Evolutionary conservation across 92 coral and sea anemone species (phyloP).

Genomic region (Parazoanthus darwini): DNA sequence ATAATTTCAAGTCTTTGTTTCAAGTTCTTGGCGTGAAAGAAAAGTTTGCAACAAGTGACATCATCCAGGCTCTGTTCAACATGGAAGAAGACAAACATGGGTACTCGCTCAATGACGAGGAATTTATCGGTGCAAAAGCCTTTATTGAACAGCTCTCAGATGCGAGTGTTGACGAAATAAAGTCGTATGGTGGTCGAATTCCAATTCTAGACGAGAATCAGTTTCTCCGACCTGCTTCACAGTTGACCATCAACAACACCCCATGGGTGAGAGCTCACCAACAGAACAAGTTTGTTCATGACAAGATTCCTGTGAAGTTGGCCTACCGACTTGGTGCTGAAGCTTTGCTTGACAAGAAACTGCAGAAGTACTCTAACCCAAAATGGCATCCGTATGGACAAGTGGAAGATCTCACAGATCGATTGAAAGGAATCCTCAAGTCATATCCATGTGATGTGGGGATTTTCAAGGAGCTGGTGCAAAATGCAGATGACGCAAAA

Average conservation of each 20-base stretch:
- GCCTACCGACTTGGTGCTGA: slow-evolving; percentile 37
- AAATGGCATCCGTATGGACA: slow-evolving; percentile 63
- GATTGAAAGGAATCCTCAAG: slow-evolving; percentile 68
- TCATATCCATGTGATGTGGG: slow-evolving; percentile 81
- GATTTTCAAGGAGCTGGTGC: slow-evolving; percentile 82
- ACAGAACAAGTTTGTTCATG: slow-evolving; percentile 27
- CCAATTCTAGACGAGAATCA: slow-evolving; percentile 28
- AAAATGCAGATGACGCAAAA: slow-evolving; percentile 88
- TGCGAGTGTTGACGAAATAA: neutral
- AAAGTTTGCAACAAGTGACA: slow-evolving; percentile 24
- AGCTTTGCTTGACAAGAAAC: slow-evolving; percentile 1
- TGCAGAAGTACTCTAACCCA: slow-evolving; percentile 21
- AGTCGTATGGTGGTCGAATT: neutral
- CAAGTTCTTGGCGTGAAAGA: slow-evolving; percentile 22
- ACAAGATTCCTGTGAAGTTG: slow-evolving; percentile 27
- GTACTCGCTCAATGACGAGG: neutral
- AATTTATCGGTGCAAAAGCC: slow-evolving; percentile 4
- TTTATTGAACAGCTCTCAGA: slow-evolving; percentile 29
- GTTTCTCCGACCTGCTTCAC: neutral
- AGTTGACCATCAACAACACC: slow-evolving; percentile 21
- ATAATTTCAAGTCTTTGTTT: too few relatives aligned
- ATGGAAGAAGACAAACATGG: slow-evolving; percentile 16
- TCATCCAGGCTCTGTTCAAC: slow-evolving; percentile 38
- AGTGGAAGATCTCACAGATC: slow-evolving; percentile 75
- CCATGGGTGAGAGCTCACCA: slow-evolving; percentile 10